Conservation (phyloP, 92 coral and sea anemone genomes). For the Phenganax stokvisi region DNA sequence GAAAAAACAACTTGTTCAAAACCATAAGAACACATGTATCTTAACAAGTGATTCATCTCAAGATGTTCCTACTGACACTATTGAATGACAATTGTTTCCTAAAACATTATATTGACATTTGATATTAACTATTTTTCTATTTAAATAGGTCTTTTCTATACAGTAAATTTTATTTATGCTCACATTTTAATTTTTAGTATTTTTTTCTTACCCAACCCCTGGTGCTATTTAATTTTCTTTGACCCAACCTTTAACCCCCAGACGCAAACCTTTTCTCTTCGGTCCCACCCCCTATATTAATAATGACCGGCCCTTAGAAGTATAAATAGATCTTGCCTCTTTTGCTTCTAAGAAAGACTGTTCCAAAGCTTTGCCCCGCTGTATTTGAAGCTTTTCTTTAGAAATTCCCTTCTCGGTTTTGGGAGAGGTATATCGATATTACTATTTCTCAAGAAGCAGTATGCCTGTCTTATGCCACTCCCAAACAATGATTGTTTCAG, state of each 20-base stretch:
- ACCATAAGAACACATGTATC: background rate
- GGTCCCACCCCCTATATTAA: too few relatives aligned
- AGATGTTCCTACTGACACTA: background rate
- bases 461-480: too few relatives aligned
- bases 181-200: background rate
- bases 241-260: too few relatives aligned
- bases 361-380: too few relatives aligned
- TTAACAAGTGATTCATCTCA: slow-evolving; percentile 22
- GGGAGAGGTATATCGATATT: too few relatives aligned
- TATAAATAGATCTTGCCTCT: background rate
- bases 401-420: too few relatives aligned
- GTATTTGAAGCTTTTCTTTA: too few relatives aligned
- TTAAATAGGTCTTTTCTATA: background rate
- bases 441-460: too few relatives aligned
- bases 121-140: background rate
- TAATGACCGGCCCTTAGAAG: background rate
- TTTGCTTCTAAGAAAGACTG: too few relatives aligned
- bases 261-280: too few relatives aligned
- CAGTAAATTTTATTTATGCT: background rate
- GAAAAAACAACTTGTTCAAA: slow-evolving; percentile 18
- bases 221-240: too few relatives aligned
- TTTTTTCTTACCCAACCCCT: background rate
- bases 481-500: too few relatives aligned
- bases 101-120: background rate
- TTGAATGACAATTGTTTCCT: slow-evolving; percentile 10